Evolutionary conservation across 2,888 invertebrate genomes (phyloP).

Genomic region (Drosophila colorata): DNA sequence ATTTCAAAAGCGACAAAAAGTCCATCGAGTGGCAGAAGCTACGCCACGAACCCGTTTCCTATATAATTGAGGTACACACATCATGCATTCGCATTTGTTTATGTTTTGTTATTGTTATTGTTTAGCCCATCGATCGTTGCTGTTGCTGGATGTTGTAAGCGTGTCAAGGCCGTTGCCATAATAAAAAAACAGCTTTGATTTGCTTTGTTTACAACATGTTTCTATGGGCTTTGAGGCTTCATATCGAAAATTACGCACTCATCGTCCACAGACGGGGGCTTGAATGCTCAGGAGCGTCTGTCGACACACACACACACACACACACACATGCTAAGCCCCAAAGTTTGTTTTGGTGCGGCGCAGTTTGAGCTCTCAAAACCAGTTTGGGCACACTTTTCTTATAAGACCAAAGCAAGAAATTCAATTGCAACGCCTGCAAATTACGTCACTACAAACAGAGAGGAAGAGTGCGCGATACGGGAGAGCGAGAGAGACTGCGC

Average conservation of each 20-base stretch:
- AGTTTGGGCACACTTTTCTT: slow-evolving; percentile 65
- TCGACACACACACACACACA: slow-evolving; percentile 1
- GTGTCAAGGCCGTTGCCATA: slow-evolving; percentile 69
- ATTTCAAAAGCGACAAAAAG: slow-evolving; percentile 26
- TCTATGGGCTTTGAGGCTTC: slow-evolving; percentile 13
- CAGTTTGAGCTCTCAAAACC: slow-evolving; percentile 66
- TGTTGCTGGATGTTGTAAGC: slow-evolving; percentile 67
- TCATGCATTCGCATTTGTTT: slow-evolving; percentile 39
- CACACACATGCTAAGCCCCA: slow-evolving; percentile 1
- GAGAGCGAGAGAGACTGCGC: slow-evolving; percentile 6
- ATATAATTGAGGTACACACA: neutral
- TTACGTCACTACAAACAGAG: slow-evolving; percentile 60
- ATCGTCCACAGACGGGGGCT: slow-evolving; percentile 6
- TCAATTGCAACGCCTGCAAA: slow-evolving; percentile 56
- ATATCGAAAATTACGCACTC: slow-evolving; percentile 50
- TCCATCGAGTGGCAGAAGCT: slow-evolving; percentile 17
- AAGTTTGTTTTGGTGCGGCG: slow-evolving; percentile 75
- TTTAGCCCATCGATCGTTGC: slow-evolving; percentile 27
- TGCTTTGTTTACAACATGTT: slow-evolving; percentile 56
- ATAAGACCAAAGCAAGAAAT: slow-evolving; percentile 68
- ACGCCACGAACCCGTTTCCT: neutral
- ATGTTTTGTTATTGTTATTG: slow-evolving; percentile 52
- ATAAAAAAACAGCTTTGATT: slow-evolving; percentile 23
- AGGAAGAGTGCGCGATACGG: slow-evolving; percentile 1
- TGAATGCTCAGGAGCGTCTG: neutral